Conservation (phyloP, 2,797 vertebrate genomes). For the Brachyrhaphis roseni region DNA sequence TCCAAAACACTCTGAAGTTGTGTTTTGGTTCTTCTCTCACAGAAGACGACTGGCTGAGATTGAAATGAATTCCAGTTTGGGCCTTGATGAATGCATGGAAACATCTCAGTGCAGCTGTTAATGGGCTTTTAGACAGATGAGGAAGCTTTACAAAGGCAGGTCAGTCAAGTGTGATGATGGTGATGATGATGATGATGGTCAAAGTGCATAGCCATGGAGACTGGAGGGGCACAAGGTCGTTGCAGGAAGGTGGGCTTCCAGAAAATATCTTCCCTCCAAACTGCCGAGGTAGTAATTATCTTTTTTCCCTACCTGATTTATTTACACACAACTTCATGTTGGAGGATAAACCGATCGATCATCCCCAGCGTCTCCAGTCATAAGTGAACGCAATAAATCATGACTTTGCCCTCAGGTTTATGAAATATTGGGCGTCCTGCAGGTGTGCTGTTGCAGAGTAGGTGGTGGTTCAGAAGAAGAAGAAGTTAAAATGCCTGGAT, state of each 20-base stretch:
- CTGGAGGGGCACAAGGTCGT: conserved; percentile 44
- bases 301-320: conserved; percentile 21
- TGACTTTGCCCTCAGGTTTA: conserved; percentile 65
- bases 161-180: conserved; percentile 36
- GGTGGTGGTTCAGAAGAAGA: conserved; percentile 30
- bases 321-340: conserved; percentile 62
- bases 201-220: conserved; percentile 16
- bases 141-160: conserved; percentile 39
- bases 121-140: background rate
- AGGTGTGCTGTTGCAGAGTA: conserved; percentile 57
- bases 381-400: conserved; percentile 73
- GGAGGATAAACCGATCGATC: conserved; percentile 72
- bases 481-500: too few species aligned
- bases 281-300: conserved; percentile 59
- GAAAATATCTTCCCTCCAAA: conserved; percentile 53
- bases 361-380: conserved; percentile 68
- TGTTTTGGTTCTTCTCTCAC: background rate
- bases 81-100: background rate
- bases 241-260: conserved; percentile 63
- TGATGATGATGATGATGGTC: conserved; percentile 51
- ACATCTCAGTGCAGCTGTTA: background rate
- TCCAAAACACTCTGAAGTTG: background rate
- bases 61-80: background rate
- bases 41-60: background rate
- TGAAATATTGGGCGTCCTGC: conserved; percentile 67